These are phyloP conservation scores for Dromaius novaehollandiae DNA, from an alignment of 2,113 vertebrate species.

Conservation along the genomic window DNA sequence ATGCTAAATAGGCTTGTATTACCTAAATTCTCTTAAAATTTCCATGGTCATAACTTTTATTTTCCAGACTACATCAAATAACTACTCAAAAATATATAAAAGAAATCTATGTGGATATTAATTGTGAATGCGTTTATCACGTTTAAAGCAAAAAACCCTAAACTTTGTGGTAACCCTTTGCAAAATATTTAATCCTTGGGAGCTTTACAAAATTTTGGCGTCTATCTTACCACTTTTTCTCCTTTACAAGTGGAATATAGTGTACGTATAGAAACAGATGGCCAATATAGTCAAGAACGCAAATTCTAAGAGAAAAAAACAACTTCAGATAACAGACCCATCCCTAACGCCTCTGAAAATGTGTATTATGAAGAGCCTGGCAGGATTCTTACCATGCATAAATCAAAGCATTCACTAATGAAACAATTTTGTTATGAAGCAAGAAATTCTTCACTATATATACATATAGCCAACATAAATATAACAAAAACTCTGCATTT, in stretches of 20 bases:
- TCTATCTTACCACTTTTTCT: neutral
- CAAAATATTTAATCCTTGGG: neutral
- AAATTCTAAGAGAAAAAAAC: neutral
- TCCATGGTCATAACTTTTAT: neutral
- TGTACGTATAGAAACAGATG: neutral
- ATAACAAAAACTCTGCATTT: neutral
- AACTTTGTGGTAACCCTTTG: neutral
- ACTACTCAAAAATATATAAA: neutral
- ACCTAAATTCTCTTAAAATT: neutral
- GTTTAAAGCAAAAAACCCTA: neutral
- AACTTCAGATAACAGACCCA: neutral
- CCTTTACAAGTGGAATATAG: neutral
- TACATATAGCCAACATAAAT: neutral
- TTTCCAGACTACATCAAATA: neutral
- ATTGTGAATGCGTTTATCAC: neutral
- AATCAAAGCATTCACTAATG: neutral
- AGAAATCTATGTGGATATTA: neutral
- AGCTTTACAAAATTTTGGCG: neutral
- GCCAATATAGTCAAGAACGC: neutral
- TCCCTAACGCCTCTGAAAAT: neutral
- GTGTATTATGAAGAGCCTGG: neutral
- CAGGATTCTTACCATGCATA: neutral
- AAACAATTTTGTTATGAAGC: neutral
- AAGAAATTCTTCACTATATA: neutral
- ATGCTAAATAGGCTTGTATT: neutral